phyloP scores from a whole-genome alignment of 2,113 vertebrate genomes.

The Oreotrochilus melanogaster region DNA sequence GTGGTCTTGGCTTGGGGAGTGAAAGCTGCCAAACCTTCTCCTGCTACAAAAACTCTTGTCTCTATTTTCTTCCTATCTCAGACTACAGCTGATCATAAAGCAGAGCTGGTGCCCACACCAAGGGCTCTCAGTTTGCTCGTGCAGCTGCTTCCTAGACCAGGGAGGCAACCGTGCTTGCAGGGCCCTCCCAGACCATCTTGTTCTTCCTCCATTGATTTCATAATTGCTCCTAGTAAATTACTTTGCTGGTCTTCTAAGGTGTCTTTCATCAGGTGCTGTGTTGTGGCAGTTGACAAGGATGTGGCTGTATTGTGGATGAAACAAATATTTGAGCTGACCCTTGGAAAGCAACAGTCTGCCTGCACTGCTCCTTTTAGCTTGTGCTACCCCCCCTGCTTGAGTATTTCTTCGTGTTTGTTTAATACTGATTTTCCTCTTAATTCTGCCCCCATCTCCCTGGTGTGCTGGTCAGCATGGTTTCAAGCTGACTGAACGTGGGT shows the following conservation, averaged over 20 bases:
- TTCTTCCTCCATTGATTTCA: neutral
- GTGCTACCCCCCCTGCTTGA: neutral
- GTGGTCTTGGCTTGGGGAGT: neutral
- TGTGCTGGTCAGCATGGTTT: accelerated
- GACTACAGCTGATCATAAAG: neutral
- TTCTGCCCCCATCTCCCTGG: neutral
- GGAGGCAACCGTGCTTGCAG: neutral
- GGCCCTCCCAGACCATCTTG: accelerated
- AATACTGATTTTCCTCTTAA: neutral
- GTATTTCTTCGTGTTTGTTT: neutral
- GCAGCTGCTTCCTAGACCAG: neutral
- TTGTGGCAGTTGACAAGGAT: neutral
- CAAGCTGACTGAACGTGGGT: neutral
- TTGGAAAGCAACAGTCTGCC: neutral
- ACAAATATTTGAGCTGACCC: neutral
- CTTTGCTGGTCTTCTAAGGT: neutral
- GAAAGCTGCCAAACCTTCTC: neutral
- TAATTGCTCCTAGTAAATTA: neutral
- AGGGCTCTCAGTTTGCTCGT: neutral
- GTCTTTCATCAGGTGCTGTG: neutral
- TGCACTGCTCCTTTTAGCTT: neutral
- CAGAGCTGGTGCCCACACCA: neutral
- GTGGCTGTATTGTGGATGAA: neutral
- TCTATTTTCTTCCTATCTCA: constrained; percentile 3
- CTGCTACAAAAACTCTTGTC: neutral